Evolutionary conservation across 2,797 vertebrate genomes (phyloP).

Genomic region (Hypotaenidia philippensis): DNA sequence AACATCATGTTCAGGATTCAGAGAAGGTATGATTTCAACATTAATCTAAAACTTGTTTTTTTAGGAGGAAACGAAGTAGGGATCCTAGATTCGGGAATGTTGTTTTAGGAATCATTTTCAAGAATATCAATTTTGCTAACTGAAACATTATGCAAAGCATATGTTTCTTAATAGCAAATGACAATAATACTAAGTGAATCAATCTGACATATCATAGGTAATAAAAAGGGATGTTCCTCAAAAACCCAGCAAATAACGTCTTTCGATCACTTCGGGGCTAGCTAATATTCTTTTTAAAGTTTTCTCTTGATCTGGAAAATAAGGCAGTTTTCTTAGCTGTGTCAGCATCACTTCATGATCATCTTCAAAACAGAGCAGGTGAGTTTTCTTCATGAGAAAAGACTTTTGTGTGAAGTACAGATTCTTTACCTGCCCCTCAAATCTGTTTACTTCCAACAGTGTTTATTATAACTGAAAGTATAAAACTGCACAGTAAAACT

Average conservation of each 20-base stretch:
- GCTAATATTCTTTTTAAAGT: background rate
- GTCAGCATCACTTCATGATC: background rate
- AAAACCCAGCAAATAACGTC: background rate
- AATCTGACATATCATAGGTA: background rate
- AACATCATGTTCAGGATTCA: conserved; percentile 86
- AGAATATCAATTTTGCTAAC: conserved; percentile 6
- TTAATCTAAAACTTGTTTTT: background rate
- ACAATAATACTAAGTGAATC: background rate
- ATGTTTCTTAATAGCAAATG: conserved; percentile 3
- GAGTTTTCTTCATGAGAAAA: background rate
- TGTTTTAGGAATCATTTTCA: conserved; percentile 39
- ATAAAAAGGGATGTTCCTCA: background rate
- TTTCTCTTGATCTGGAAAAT: background rate
- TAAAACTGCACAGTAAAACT: background rate
- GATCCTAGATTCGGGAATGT: background rate
- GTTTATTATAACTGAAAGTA: background rate
- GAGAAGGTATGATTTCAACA: conserved; percentile 83
- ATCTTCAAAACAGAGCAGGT: background rate
- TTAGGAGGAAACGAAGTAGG: background rate
- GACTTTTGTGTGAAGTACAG: background rate
- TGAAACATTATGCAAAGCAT: background rate
- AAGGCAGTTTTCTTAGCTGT: background rate
- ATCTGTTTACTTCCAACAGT: background rate
- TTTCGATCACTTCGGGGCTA: background rate
- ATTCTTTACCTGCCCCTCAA: background rate